Evolutionary conservation across 2,888 invertebrate species (phyloP), one percentile per base, ranked within the genome.

Genomic region (Drosophila greeni): DNA sequence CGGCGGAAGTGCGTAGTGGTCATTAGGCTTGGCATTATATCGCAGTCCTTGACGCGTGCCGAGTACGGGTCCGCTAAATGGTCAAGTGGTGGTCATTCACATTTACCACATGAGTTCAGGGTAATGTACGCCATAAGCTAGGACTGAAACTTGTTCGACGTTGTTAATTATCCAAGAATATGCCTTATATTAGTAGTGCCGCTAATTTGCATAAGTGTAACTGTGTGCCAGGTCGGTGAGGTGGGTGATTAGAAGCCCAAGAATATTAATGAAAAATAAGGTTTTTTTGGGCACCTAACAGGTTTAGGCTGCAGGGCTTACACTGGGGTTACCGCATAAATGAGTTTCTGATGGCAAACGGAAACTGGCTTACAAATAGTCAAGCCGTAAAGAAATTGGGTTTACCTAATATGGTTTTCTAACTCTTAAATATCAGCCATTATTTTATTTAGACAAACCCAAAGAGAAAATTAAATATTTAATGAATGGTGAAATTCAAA

Each of bases 1-100:
- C 23, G 68, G 20, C 83, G 81, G 81, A 81, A 81, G 72, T 82
- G 77, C 81, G 81, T 80, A 82, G 75, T 62, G 77, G 83, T 84
- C 85, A 81, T 81, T 81, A 82, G 69, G 69, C 66, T 45, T 51
- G 68, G 23, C 23, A 51, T 43, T 65, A 43, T 52, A 24, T 51
- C 33, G 53, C 42, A 14, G 29, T 11, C n/a, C 14, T 9, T 23
- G 31, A 68, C 73, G 77, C 70, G 84, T 82, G 80, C 62, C 75
- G 36, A 33, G 24, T 45, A 31, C 23, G 43, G 40, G 33, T 37
- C 16, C 9, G 52, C 58, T 54, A 74, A 66, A 67, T 55, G 49
- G 36, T 53, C 61, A 73, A 78, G 59, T 69, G 71, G 65, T 60
- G 56, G 70, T 42, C 62, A 72, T 68, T 74, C 67, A 67, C 62